Base-by-base conservation (phyloP, 2,888 invertebrate species). In the Diaprepes abbreviatus region DNA sequence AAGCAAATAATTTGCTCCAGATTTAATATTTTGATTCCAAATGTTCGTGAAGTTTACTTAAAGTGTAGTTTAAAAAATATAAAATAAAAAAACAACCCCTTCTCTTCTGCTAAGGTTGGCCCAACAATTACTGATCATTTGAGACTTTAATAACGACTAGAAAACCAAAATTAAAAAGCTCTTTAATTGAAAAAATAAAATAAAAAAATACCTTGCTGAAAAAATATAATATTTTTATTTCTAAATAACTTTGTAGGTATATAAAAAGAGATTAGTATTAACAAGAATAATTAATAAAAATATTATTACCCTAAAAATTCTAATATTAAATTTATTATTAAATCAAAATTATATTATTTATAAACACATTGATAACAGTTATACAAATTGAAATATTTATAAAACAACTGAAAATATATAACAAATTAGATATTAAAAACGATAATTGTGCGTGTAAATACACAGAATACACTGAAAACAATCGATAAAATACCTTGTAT, bases 211-310 rank as follows among this genome's bases (percentile, higher is more conserved):
- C 3, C 0, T 3, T 17, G 17, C 10, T 45, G 4, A 12, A 28
- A 48, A 48, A 48, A 48, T 48, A 48, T 28, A 48, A n/a, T n/a
- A n/a, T n/a, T 48, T 48, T 48, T 28, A 48, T 28, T 48, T 24
- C 24, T 45, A 45, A 24, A 45, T 43, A 43, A 28, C 12, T 21
- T 14, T 24, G 31, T 28, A 59, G 40, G 33, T 43, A 45, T 40
- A 59, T 12, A 59, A 43, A 45, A 40, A 57, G 21, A 57, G 21
- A 57, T 36, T 40, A 38, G 40, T 36, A 57, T 40, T 24, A 38
- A 57, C 35, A 57, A 40, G 16, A 40, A 57, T 9, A 40, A 36
- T 16, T 16, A 57, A 36, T 57, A 19, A 57, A 21, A 21, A n/a
- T 12, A 19, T 6, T 12, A 12, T 57, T 36, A 57, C 16, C 21